A percentile compares a stretch with the other conserved stretches of the same genome.
Conservation (phyloP, 2,113 vertebrate genomes). For the Bambusicola thoracicus region DNA sequence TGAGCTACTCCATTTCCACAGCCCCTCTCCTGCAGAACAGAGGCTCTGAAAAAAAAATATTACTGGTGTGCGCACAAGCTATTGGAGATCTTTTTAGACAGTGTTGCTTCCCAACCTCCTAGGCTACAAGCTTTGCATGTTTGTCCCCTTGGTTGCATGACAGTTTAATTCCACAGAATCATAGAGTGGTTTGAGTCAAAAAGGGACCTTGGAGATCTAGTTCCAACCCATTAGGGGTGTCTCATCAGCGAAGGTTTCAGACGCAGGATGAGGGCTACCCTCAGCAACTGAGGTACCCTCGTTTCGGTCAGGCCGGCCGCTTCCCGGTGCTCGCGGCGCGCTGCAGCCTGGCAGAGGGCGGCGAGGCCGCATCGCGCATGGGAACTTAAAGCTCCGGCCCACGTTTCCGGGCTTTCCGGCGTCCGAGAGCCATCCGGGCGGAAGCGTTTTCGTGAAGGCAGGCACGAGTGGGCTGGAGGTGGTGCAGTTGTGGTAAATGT, state of each 20-base stretch:
- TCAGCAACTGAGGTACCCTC: too few species aligned
- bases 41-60: fast-evolving
- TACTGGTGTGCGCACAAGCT: fast-evolving
- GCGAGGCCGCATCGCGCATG: not conserved
- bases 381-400: conserved; percentile 52
- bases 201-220: not conserved
- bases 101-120: not conserved
- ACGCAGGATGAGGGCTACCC: not conserved
- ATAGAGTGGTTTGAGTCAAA: not conserved
- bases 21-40: not conserved
- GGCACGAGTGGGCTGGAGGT: not conserved
- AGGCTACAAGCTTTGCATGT: fast-evolving
- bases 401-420: conserved; percentile 32
- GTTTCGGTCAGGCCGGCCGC: too few species aligned
- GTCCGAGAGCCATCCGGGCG: conserved; percentile 32
- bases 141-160: fast-evolving
- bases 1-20: fast-evolving
- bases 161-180: not conserved
- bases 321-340: too few species aligned
- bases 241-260: not conserved
- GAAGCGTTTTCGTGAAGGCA: not conserved
- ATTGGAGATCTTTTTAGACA: not conserved
- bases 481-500: not conserved
- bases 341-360: not conserved
- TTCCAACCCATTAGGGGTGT: not conserved